Conservation (phyloP, 2,888 invertebrate species). For the Venusia cambrica region DNA sequence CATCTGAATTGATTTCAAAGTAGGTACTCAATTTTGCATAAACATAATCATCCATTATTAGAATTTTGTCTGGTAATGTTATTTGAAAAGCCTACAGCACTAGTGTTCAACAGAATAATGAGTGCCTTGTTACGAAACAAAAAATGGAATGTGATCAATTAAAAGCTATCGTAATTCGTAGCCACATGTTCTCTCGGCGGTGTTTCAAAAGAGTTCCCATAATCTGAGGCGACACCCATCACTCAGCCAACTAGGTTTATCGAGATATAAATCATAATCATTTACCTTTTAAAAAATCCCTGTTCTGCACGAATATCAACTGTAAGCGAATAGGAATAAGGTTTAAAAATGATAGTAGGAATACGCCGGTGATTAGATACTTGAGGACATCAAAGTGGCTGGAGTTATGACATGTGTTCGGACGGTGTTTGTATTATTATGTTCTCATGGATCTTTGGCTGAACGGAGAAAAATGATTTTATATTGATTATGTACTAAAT, state of each 20-base stretch:
- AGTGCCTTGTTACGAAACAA: constrained; percentile 11
- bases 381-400: constrained; percentile 30
- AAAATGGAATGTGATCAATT: constrained; percentile 12
- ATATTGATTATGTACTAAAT: constrained; percentile 1
- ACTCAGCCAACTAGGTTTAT: constrained; percentile 54
- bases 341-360: constrained; percentile 4
- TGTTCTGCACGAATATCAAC: constrained; percentile 9
- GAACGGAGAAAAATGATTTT: too few species aligned
- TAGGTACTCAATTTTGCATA: too few species aligned
- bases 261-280: constrained; percentile 48
- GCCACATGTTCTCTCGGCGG: constrained; percentile 27
- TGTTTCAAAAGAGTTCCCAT: constrained; percentile 32
- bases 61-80: too few species aligned
- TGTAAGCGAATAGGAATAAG: background rate
- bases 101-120: background rate
- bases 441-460: constrained; percentile 12
- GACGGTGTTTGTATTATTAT: constrained; percentile 11
- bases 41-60: too few species aligned
- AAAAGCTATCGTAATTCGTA: constrained; percentile 8
- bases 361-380: constrained; percentile 18
- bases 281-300: constrained; percentile 23
- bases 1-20: too few species aligned
- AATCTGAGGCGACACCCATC: constrained; percentile 48
- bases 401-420: constrained; percentile 31
- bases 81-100: too few species aligned